Evolutionary conservation across 2,113 vertebrate genomes (phyloP), one percentile per base, ranked within the genome.

Genomic region (Tapirus terrestris): DNA sequence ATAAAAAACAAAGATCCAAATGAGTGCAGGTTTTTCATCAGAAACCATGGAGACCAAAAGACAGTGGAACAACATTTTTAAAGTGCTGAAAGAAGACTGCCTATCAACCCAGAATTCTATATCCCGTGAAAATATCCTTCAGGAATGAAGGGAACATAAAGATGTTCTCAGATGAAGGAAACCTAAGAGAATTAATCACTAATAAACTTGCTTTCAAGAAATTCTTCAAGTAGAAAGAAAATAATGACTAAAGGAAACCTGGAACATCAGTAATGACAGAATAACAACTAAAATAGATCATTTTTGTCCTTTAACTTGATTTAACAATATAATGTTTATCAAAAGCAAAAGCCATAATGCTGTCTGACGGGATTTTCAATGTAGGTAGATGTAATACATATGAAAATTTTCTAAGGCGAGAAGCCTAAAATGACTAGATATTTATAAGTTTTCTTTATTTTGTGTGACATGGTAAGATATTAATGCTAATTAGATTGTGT

Each of bases 101-200:
- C 63, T 88, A 58, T 92, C 45, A 67, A 82, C n/a, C 13, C 27
- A 75, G 11, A 88, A 67, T 65, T 67, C 45, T 58, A 92, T 67
- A 75, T 58, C 8, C 18, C 58, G 39, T 81, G 29, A 92, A 79
- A 88, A 21, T 87, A 90, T 81, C 56, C 31, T 58, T 81, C 25
- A 81, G 31, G 8, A 95, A 58, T 48, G 20, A 95, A 86, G 53
- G 27, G 17, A 86, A 86, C 91, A 85, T 70, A 85, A 77, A 77
- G 20, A 61, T 45, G 33, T 80, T 80, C 20, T 91, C n/a, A 53
- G 56, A n/a, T 39, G 29, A 75, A 72, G n/a, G 13, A 90, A 70
- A 76, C 5, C 23, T 17, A 89, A 75, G 29, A 76, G n/a, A 70
- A 85, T 43, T 91, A 29, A 86, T 72, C 45, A 33, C 51, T 95